Evolutionary conservation across 2,797 vertebrate genomes (phyloP).

Genomic region (Pseudomugil tenellus): DNA sequence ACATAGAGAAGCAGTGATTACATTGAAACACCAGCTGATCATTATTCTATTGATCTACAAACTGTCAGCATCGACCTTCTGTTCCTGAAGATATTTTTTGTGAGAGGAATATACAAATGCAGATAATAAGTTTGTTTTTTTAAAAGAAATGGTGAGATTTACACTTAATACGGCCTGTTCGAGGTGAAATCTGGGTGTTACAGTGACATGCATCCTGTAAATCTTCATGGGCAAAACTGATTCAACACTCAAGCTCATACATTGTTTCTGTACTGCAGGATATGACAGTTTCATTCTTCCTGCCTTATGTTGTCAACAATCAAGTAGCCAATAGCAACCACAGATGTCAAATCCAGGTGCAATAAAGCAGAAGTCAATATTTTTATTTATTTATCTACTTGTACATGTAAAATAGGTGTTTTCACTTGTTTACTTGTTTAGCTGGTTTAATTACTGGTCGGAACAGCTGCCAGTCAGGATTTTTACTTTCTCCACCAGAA

Average conservation of each 20-base stretch:
- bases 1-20: background rate
- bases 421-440: too few species aligned
- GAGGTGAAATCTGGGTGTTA: background rate
- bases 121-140: conserved; percentile 4
- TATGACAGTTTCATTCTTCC: background rate
- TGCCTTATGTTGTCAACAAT: background rate
- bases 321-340: background rate
- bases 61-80: background rate
- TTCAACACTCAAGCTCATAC: conserved; percentile 11
- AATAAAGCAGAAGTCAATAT: too few species aligned
- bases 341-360: too few species aligned
- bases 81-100: background rate
- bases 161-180: background rate
- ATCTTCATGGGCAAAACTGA: background rate
- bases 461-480: too few species aligned
- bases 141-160: conserved; percentile 7
- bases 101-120: conserved; percentile 1
- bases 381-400: too few species aligned
- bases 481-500: too few species aligned
- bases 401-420: too few species aligned
- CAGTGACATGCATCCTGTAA: conserved; percentile 8
- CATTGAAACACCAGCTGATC: background rate
- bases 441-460: too few species aligned
- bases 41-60: background rate
- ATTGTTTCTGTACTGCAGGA: background rate